Conservation (phyloP, 2,797 vertebrate genomes). For the Takifugu rubripes region DNA sequence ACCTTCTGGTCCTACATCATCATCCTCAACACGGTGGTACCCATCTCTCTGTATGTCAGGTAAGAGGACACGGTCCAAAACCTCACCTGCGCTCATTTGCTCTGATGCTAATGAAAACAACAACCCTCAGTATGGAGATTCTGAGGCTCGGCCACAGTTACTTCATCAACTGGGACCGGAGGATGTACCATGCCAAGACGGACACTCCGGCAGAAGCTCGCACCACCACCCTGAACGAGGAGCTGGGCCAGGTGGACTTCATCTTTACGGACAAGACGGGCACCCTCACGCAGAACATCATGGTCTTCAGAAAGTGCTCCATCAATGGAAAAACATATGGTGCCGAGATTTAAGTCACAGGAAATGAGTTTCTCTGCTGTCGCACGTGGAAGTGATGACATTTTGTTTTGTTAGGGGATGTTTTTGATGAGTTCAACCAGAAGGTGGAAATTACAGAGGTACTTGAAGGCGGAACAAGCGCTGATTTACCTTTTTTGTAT, state of each 20-base stretch:
- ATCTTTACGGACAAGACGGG: constrained; percentile 93
- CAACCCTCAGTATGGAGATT: constrained; percentile 82
- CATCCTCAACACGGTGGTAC: constrained; percentile 94
- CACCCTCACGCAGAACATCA: constrained; percentile 94
- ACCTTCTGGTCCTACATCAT: constrained; percentile 95
- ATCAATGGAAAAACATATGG: constrained; percentile 83
- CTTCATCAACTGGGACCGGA: constrained; percentile 94
- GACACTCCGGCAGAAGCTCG: constrained; percentile 82
- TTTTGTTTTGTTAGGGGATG: constrained; percentile 67
- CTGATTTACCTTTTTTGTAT: neutral
- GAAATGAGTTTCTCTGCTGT: too few species aligned
- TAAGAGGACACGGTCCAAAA: constrained; percentile 34
- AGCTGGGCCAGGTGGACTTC: constrained; percentile 91
- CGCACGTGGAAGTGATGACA: neutral
- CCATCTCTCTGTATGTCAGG: constrained; percentile 94
- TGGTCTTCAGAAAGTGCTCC: constrained; percentile 93
- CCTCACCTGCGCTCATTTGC: neutral
- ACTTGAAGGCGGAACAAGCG: constrained; percentile 10
- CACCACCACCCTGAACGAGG: constrained; percentile 92
- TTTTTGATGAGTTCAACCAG: constrained; percentile 72
- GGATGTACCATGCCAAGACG: constrained; percentile 80
- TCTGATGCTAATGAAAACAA: neutral
- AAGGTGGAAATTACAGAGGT: constrained; percentile 80
- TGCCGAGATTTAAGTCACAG: constrained; percentile 38
- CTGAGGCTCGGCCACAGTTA: constrained; percentile 90